Base-by-base conservation (phyloP, 2,797 vertebrate species). In the Megaceryle alcyon region DNA sequence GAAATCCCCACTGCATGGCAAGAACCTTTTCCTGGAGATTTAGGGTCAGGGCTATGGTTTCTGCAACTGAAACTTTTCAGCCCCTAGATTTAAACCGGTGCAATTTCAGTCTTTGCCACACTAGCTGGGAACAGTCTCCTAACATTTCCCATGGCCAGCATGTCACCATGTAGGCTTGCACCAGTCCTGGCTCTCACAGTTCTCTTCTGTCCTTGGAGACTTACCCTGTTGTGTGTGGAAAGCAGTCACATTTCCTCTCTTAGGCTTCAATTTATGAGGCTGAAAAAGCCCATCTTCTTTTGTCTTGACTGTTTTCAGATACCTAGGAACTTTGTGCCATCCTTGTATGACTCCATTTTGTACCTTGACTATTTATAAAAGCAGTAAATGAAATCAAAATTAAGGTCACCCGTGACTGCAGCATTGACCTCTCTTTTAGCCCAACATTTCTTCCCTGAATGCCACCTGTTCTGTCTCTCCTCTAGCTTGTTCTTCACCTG, bases 321-420 rank as follows among this genome's bases (percentile, higher is more conserved):
- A 93, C 66, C 78, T 70, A 29, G 48, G 86, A 94, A 88, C 83
- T 93, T 94, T 2, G 16, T 88, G 78, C 92, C 83, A 93, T 88
- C 88, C 94, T 83, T 63, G 76, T 94, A 64, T 60, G 37, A 10
- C 70, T 84, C 63, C 68, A 29, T 79, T 95, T 93, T 0, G 0
- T 94, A 81, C 48, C 65, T 86, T 82, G 46, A 66, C 33, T 86
- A 64, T 72, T 77, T 90, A 70, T 66, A 84, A 93, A 95, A 95
- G 73, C 81, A 57, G 88, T 90, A 86, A 95, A 88, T 2, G 1
- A 66, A 92, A 86, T 33, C 48, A 90, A 91, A 92, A 33, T 49
- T 14, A 71, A 94, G 72, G 72, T 92, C 76, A 81, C 73, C 43
- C 77, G 79, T 73, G 37, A 39, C 66, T 80, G 56, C 60, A 82